phyloP scores from a whole-genome alignment of 1,140 invertebrate genomes.

The Trichonephila inaurata region DNA sequence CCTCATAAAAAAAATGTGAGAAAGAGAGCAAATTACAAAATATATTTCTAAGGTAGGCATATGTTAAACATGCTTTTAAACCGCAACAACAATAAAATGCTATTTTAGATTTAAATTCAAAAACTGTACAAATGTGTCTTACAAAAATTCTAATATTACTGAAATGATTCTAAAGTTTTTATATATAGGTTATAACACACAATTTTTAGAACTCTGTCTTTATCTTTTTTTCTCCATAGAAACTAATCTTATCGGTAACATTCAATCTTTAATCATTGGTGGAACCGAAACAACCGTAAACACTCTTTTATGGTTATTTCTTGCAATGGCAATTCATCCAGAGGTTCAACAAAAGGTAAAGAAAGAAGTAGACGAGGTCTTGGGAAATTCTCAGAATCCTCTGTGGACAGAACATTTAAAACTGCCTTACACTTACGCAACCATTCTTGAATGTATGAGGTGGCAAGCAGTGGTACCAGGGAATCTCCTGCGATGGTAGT shows the following conservation, averaged over 20 bases:
- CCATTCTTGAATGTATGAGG: slow-evolving; percentile 77
- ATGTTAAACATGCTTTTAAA: too few species aligned
- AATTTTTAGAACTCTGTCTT: too few species aligned
- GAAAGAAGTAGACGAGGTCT: slow-evolving; percentile 77
- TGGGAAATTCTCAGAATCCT: slow-evolving; percentile 77
- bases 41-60: too few species aligned
- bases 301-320: slow-evolving; percentile 77
- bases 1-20: too few species aligned
- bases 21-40: too few species aligned
- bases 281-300: slow-evolving; percentile 78
- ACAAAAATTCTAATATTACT: too few species aligned
- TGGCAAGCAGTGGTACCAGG: slow-evolving; percentile 76
- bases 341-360: slow-evolving; percentile 78
- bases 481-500: slow-evolving; percentile 26
- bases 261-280: slow-evolving; percentile 76
- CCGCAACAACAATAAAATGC: too few species aligned
- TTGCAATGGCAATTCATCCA: slow-evolving; percentile 75
- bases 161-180: too few species aligned
- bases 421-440: slow-evolving; percentile 77
- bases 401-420: slow-evolving; percentile 68
- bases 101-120: too few species aligned
- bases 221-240: slow-evolving; percentile 17
- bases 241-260: slow-evolving; percentile 72
- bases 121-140: too few species aligned
- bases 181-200: too few species aligned